phyloP scores from a whole-genome alignment of 2,797 vertebrate species.

The Rachycentron canadum region DNA sequence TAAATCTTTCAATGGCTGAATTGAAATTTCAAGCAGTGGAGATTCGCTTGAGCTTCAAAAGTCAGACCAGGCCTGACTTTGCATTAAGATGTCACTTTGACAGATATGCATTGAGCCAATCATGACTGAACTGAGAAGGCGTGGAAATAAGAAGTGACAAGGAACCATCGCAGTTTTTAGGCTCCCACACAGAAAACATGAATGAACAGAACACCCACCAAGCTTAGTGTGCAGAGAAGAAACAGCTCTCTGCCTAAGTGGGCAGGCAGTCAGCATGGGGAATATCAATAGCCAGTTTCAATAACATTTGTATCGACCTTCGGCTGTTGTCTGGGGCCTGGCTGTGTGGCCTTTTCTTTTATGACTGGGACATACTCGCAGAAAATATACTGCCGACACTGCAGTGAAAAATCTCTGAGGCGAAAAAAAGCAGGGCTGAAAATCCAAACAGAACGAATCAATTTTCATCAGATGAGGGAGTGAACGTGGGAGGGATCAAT shows the following conservation, averaged over 20 bases:
- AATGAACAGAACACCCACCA: slow-evolving; percentile 58
- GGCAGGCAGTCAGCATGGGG: slow-evolving; percentile 60
- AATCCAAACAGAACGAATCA: slow-evolving; percentile 87
- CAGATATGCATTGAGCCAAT: slow-evolving; percentile 63
- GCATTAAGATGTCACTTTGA: slow-evolving; percentile 75
- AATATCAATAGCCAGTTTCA: slow-evolving; percentile 80
- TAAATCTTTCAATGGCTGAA: slow-evolving; percentile 45
- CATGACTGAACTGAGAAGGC: slow-evolving; percentile 58
- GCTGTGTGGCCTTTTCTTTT: slow-evolving; percentile 82
- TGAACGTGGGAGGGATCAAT: slow-evolving; percentile 73
- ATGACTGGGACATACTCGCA: slow-evolving; percentile 50
- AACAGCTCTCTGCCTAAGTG: slow-evolving; percentile 61
- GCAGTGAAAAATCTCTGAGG: slow-evolving; percentile 84
- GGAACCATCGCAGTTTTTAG: slow-evolving; percentile 44
- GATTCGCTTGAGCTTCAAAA: slow-evolving; percentile 79
- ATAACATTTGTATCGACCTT: slow-evolving; percentile 87
- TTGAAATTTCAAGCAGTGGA: slow-evolving; percentile 67
- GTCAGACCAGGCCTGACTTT: slow-evolving; percentile 45
- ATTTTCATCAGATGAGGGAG: slow-evolving; percentile 86
- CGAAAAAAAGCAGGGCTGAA: slow-evolving; percentile 61
- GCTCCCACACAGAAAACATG: slow-evolving; percentile 53
- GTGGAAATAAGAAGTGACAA: slow-evolving; percentile 72
- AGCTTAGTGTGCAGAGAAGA: slow-evolving; percentile 45
- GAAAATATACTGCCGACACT: slow-evolving; percentile 75
- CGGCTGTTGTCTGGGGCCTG: slow-evolving; percentile 67